Conservation (phyloP, 2,113 vertebrate species). For the Scomber japonicus region DNA sequence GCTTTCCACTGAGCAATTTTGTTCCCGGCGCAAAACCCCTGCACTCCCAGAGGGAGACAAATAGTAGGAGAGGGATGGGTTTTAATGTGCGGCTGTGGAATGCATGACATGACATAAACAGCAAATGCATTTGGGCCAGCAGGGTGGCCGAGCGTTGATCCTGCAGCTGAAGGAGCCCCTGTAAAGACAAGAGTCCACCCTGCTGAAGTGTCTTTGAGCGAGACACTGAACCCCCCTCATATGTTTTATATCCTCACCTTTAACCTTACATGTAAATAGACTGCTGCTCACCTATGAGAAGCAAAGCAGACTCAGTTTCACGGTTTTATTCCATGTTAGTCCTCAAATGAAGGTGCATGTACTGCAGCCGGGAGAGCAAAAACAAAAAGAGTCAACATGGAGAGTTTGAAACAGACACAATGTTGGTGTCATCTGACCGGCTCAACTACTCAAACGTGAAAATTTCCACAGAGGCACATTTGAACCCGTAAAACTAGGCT, state of each 20-base stretch:
- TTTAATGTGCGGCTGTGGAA: constrained; percentile 24
- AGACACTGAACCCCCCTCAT: constrained; percentile 19
- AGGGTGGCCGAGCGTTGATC: neutral
- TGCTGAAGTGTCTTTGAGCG: constrained; percentile 31
- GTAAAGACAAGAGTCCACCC: neutral
- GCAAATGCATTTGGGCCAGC: constrained; percentile 10
- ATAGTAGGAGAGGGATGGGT: constrained; percentile 2
- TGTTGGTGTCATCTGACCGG: constrained; percentile 47
- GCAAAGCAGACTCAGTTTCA: neutral
- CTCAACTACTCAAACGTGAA: constrained; percentile 19
- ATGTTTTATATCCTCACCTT: constrained; percentile 2
- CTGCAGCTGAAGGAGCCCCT: constrained; percentile 12
- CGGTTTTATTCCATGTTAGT: no score
- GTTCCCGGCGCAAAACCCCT: constrained; percentile 61
- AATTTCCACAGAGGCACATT: neutral
- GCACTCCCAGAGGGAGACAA: constrained; percentile 44
- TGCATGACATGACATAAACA: constrained; percentile 44
- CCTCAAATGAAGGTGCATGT: neutral
- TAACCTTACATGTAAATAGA: constrained; percentile 5
- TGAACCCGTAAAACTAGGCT: constrained; percentile 22
- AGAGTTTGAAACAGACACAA: constrained; percentile 14
- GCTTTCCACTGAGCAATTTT: constrained; percentile 57
- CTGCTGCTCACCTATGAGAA: neutral
- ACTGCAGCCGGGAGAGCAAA: neutral
- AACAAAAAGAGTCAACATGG: neutral